phyloP scores from a whole-genome alignment of 2,113 vertebrate genomes.

The Ptilorrhoa leucosticta region DNA sequence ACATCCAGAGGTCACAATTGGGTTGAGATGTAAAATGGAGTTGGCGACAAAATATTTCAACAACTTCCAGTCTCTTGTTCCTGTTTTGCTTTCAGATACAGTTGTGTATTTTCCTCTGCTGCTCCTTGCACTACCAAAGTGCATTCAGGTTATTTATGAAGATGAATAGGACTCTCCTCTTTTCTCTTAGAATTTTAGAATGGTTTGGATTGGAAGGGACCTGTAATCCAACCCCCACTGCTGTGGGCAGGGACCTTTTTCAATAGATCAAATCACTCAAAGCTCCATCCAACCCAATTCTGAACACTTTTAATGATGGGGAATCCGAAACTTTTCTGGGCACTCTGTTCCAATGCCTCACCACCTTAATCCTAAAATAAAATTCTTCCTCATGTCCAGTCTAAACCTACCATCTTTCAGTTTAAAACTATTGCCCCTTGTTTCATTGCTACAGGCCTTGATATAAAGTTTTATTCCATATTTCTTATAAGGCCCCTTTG shows the following conservation, averaged over 20 bases:
- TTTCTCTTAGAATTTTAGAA: not conserved
- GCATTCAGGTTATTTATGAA: not conserved
- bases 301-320: not conserved
- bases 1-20: not conserved
- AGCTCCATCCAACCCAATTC: not conserved
- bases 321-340: not conserved
- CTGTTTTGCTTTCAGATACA: not conserved
- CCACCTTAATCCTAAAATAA: not conserved
- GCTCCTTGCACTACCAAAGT: not conserved
- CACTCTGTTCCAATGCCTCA: not conserved
- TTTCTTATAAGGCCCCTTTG: not conserved
- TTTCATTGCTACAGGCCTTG: not conserved
- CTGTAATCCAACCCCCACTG: not conserved
- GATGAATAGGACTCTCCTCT: not conserved
- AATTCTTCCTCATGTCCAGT: not conserved
- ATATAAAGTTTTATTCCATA: not conserved
- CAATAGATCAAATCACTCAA: not conserved
- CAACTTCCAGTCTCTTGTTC: not conserved
- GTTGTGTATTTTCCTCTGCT: not conserved
- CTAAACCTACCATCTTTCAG: not conserved
- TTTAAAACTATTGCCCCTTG: not conserved
- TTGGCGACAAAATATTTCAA: not conserved
- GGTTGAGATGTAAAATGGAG: not conserved
- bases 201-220: not conserved
- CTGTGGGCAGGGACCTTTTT: not conserved